These are phyloP conservation scores for Antrozous pallidus DNA, from an alignment of 2,797 vertebrate species.

Conservation along the genomic window DNA sequence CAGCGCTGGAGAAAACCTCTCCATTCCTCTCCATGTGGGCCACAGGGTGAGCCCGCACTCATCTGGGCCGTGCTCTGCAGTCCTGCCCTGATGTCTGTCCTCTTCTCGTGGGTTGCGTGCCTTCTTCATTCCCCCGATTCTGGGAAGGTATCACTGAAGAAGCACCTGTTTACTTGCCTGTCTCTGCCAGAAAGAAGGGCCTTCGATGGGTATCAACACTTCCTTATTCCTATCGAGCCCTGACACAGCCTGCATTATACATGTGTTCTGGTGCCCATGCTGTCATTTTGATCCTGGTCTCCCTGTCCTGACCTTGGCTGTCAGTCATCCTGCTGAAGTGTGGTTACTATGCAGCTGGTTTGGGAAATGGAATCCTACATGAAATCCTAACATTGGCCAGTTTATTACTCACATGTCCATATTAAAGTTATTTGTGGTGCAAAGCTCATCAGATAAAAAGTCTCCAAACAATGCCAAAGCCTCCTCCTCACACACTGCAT, in stretches of 20 bases:
- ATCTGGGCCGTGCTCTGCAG: neutral
- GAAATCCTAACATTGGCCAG: neutral
- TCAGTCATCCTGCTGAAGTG: neutral
- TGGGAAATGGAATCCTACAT: neutral
- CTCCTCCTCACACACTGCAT: neutral
- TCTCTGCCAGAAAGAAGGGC: neutral
- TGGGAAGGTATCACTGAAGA: fast-evolving
- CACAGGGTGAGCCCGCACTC: no score
- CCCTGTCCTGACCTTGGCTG: neutral
- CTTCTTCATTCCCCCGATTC: neutral
- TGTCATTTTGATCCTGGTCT: neutral
- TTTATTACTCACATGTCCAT: neutral
- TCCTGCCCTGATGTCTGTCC: no score
- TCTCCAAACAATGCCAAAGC: neutral
- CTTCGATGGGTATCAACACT: neutral
- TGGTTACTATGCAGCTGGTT: neutral
- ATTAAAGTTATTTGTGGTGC: neutral
- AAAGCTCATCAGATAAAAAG: neutral
- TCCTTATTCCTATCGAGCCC: fast-evolving
- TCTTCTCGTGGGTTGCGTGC: fast-evolving
- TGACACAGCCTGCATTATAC: neutral
- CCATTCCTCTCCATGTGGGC: no score
- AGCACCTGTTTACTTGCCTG: neutral
- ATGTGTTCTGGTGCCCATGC: fast-evolving
- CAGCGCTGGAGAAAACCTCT: neutral